phyloP scores from a whole-genome alignment of 1,140 invertebrate genomes.

The Ridgeia piscesae region DNA sequence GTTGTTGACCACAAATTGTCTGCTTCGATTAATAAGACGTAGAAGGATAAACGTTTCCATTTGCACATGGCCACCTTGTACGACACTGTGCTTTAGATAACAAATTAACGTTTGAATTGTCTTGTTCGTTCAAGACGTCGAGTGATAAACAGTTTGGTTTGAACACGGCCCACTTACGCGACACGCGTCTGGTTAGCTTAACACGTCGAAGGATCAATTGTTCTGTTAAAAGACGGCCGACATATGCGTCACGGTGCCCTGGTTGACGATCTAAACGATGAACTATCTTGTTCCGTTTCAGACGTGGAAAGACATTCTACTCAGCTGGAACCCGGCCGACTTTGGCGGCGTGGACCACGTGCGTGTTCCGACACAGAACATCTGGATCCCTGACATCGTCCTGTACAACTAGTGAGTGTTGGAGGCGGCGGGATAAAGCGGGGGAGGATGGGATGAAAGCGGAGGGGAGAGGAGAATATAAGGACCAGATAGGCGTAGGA shows the following conservation, averaged over 20 bases:
- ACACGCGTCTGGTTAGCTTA: neutral
- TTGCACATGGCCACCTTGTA: too few species aligned
- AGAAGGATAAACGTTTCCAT: too few species aligned
- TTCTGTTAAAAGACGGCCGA: constrained; percentile 48
- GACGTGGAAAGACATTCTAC: constrained; percentile 53
- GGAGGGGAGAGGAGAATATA: neutral
- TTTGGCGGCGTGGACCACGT: constrained; percentile 52
- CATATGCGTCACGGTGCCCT: constrained; percentile 31
- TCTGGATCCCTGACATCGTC: constrained; percentile 56
- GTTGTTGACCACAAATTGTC: too few species aligned
- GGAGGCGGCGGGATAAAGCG: neutral
- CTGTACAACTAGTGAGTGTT: constrained; percentile 38
- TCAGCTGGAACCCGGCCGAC: constrained; percentile 48
- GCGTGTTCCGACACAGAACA: constrained; percentile 47
- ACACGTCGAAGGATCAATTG: constrained; percentile 52
- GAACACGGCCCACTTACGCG: constrained; percentile 32
- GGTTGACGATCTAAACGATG: constrained; percentile 9
- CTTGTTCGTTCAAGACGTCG: too few species aligned
- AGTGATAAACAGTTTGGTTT: too few species aligned
- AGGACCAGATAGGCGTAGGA: neutral
- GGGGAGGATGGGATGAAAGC: neutral
- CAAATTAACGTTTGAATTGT: too few species aligned
- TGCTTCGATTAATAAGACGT: too few species aligned
- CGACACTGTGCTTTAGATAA: too few species aligned
- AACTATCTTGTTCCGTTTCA: constrained; percentile 32